Evolutionary conservation across 2,113 vertebrate genomes (phyloP).

Genomic region (Thermophis baileyi): DNA sequence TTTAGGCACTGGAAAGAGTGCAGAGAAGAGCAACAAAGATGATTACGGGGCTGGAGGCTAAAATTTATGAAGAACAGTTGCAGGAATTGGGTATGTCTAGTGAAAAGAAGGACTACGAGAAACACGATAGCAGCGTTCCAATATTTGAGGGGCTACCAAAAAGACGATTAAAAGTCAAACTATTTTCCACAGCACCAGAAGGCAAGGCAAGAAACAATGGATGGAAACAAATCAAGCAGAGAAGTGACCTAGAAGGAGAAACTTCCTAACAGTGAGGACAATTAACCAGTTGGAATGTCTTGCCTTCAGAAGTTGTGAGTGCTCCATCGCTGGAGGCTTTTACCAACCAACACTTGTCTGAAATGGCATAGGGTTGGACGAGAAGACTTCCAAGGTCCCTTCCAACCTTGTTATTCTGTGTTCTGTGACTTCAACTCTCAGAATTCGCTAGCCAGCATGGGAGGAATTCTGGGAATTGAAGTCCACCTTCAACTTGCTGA

Average conservation of each 20-base stretch:
- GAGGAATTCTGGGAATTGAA: neutral
- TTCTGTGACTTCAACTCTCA: neutral
- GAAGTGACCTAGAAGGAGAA: neutral
- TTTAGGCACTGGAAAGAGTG: neutral
- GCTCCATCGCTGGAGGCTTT: neutral
- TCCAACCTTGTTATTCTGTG: neutral
- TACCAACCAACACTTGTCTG: neutral
- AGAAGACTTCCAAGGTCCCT: neutral
- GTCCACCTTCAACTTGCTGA: neutral
- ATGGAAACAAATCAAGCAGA: neutral
- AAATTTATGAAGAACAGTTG: neutral
- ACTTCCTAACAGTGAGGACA: neutral
- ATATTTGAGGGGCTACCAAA: neutral
- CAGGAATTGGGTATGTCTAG: neutral
- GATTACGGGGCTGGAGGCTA: neutral
- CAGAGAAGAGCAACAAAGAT: neutral
- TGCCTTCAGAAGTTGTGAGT: neutral
- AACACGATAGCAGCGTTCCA: neutral
- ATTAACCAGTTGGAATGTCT: neutral
- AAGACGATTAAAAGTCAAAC: neutral
- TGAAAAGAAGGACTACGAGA: neutral
- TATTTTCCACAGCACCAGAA: neutral
- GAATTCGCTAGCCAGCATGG: neutral
- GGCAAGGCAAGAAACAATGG: neutral
- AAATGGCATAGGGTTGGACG: neutral